Base-by-base conservation (phyloP, 2,113 vertebrate genomes). In the Dolichallabes microphthalmus region DNA sequence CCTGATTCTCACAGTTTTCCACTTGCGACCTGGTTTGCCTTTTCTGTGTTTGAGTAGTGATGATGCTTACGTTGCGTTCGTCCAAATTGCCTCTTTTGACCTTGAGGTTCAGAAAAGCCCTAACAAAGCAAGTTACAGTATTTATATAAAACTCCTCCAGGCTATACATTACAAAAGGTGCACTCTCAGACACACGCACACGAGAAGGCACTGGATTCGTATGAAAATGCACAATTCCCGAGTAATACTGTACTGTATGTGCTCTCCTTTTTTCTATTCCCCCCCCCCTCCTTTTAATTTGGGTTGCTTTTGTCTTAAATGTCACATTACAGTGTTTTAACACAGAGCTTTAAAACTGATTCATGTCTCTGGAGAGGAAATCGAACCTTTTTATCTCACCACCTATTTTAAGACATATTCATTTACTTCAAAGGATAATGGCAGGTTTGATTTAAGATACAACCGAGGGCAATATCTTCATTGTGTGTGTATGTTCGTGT, bases 361-460 rank as follows among this genome's bases (percentile, higher is more conserved):
- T 45, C 57, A 50, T 27, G 17, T 83, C 69, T 83, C 82, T 25
- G 13, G 55, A 61, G 69, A 83, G 35, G 11, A 83, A 60, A 39
- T 4, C 68, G 45, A 83, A 83, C 53, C 68, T 11, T 25, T 57
- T n/a, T 53, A 25, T 74, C 53, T 22, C 27, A 2, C 58, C 64
- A 12, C 58, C 68, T 86, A 53, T 79, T 64, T 53, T 78, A 77
- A 61, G 55, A 73, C 55, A 52, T 71, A 82, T 75, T 60, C 83
- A 82, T 86, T 25, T 63, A 50, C 22, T 73, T 75, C 73, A 32
- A 30, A 77, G 30, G 66, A 82, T 68, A 55, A 71, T 12, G 15
- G 68, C 19, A 2, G n/a, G 27, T 32, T 1, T 86, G 85, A 88
- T 66, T 78, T 84, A 81, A 90, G 88, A 71, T 78, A 85, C 5